These are phyloP conservation scores for Thaleichthys pacificus DNA, from an alignment of 2,797 vertebrate genomes.

Conservation along the genomic window DNA sequence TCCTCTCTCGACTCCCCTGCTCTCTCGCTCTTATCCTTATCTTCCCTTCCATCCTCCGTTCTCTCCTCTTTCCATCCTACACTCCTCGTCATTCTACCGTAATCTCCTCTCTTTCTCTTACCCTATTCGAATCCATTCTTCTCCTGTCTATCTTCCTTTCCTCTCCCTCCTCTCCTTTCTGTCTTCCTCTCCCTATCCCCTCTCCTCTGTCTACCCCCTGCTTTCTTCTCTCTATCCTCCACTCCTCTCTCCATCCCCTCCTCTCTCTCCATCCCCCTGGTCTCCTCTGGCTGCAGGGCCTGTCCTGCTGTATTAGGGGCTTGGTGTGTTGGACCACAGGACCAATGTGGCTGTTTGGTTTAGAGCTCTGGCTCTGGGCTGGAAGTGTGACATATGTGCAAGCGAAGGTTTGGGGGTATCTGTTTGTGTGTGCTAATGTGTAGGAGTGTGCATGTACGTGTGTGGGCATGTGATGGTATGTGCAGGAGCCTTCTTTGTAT, in stretches of 20 bases:
- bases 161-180: neutral
- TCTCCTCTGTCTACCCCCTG: neutral
- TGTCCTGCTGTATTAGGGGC: neutral
- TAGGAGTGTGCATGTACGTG: neutral
- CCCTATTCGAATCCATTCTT: neutral
- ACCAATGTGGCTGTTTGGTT: neutral
- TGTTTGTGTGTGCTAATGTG: neutral
- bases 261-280: neutral
- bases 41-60: neutral
- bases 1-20: constrained; percentile 14
- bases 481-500: neutral
- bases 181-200: neutral
- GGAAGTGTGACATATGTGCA: neutral
- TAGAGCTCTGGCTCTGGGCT: too few species aligned
- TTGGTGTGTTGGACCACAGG: neutral
- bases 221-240: neutral
- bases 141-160: too few species aligned
- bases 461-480: too few species aligned
- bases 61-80: neutral
- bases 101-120: neutral
- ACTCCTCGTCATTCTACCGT: neutral
- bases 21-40: neutral
- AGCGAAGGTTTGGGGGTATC: neutral
- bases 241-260: neutral
- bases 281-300: too few species aligned